phyloP scores from a whole-genome alignment of 2,113 vertebrate species.

The Hassar affinis region DNA sequence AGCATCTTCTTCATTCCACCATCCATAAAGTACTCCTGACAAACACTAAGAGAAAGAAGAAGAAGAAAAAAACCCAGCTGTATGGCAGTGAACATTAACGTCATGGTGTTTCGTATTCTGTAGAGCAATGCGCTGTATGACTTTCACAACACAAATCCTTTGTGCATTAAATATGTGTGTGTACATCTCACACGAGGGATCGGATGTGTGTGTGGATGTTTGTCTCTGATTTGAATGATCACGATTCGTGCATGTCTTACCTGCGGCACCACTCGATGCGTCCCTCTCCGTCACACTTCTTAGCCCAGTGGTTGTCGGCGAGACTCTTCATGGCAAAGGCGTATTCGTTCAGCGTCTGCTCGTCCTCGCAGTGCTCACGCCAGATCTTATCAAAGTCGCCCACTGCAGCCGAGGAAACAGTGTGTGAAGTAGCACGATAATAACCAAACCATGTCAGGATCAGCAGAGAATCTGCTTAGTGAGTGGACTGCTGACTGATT shows the following conservation, averaged over 20 bases:
- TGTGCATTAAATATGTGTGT: background rate
- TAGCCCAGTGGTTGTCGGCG: slow-evolving; percentile 96
- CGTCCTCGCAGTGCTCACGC: slow-evolving; percentile 96
- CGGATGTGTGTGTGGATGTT: background rate
- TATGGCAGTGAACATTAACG: background rate
- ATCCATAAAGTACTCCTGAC: slow-evolving; percentile 93
- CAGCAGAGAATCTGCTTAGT: background rate
- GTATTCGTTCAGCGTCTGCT: slow-evolving; percentile 93
- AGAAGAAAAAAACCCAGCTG: background rate
- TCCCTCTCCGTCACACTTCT: slow-evolving; percentile 90
- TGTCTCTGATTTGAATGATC: background rate
- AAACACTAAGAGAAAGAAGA: slow-evolving; percentile 76
- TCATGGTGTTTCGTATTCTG: background rate
- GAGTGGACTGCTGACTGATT: background rate
- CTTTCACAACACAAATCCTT: background rate
- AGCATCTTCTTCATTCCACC: slow-evolving; percentile 92
- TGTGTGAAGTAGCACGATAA: background rate
- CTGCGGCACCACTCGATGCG: slow-evolving; percentile 99
- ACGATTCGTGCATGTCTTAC: slow-evolving; percentile 63
- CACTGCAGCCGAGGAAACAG: slow-evolving; percentile 71
- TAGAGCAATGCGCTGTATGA: background rate
- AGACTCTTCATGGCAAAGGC: slow-evolving; percentile 98
- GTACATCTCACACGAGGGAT: background rate
- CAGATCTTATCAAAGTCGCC: slow-evolving; percentile 98
- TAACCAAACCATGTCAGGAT: background rate